Percentiles rank a stretch among this genome's conserved stretches.
phyloP scores from a whole-genome alignment of 2,113 vertebrate genomes.

The Eupsittula cactorum region DNA sequence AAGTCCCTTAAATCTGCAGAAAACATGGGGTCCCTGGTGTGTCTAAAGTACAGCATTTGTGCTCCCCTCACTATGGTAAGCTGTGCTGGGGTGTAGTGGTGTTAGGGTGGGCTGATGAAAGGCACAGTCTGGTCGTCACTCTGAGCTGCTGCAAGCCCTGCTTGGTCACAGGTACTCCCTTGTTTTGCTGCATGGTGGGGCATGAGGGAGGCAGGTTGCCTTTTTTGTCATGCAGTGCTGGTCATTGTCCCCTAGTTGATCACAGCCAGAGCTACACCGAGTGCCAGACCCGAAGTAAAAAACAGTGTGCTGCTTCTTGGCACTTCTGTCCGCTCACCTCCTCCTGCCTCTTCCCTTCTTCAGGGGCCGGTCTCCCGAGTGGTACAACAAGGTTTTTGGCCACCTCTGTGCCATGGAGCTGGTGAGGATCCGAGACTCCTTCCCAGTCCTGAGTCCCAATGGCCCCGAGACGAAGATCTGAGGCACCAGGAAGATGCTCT shows the following conservation, averaged over 20 bases:
- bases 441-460: slow-evolving; percentile 70
- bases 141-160: not conserved
- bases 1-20: not conserved
- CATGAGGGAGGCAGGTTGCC: not conserved
- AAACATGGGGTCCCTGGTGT: accelerated
- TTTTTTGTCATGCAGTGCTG: not conserved
- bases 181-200: not conserved
- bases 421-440: slow-evolving; percentile 84
- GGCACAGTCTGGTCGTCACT: too few relatives aligned
- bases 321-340: not conserved
- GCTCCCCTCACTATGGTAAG: not conserved
- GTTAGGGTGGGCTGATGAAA: not conserved
- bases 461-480: slow-evolving; percentile 83
- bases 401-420: slow-evolving; percentile 86
- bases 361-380: slow-evolving; percentile 89
- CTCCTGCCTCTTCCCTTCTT: not conserved
- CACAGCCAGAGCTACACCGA: accelerated
- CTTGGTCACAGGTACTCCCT: not conserved
- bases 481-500: not conserved
- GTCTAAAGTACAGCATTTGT: accelerated
- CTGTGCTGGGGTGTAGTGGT: accelerated
- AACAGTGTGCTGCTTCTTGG: accelerated
- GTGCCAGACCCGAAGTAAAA: not conserved
- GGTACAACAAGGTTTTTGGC: slow-evolving; percentile 89
- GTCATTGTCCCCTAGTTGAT: accelerated